Evolutionary conservation across 2,113 vertebrate species (phyloP), one percentile per base, ranked within the genome.

Genomic region (Sapajus apella): DNA sequence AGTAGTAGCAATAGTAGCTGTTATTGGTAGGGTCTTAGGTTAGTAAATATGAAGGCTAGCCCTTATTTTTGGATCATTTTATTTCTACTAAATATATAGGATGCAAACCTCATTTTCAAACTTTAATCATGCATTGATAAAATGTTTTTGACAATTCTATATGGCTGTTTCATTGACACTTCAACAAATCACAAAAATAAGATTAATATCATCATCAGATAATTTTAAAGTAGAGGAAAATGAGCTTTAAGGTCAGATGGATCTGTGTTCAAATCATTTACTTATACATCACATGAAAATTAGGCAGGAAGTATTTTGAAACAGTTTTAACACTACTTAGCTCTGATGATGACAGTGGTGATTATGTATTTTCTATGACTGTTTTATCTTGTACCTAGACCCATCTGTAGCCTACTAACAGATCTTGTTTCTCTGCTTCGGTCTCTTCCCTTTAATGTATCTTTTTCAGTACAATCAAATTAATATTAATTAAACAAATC

Each of bases 401-500:
- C 55, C 6, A 80, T 27, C 52, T 17, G 14, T 14, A 45, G 6
- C 52, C 43, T 73, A 56, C 16, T 56, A 56, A 75, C 4, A 68
- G 32, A 64, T 89, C 20, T 40, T 93, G 10, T 66, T 95, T 80
- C 14, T 90, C 45, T 94, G 43, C 55, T 68, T 93, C 61, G 76
- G 3, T 76, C 18, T 86, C 50, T 87, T 85, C 20, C 80, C 2
- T 94, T 80, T 27, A 75, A 8, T 92, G 8, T 80, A 21, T 90
- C 35, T 90, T 92, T 47, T 27, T 8, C 21, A 58, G 30, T 12
- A 70, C 7, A 80, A 68, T 84, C 12, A 93, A 87, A 97, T 87
- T 81, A 58, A 77, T 95, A 86, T 77, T 87, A 97, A 83, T 76
- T 87, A 90, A 84, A 80, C 2, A 75, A 95, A 95, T 55, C 27